Evolutionary conservation across 2,113 vertebrate genomes (phyloP).

Genomic region (Siniperca knerii): DNA sequence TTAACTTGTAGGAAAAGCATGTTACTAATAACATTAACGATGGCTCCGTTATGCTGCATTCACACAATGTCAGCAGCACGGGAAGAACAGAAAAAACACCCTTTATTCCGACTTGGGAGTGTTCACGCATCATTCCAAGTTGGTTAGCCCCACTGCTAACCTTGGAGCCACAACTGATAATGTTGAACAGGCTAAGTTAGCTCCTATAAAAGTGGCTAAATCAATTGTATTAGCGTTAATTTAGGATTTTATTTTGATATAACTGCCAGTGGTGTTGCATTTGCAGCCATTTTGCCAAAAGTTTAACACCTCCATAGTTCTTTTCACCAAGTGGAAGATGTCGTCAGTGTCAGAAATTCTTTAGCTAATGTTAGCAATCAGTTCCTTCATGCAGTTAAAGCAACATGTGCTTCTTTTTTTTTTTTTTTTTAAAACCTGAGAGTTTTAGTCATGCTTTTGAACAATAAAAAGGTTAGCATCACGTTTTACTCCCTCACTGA

Average conservation of each 20-base stretch:
- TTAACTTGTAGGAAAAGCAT: neutral
- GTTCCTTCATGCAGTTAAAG: neutral
- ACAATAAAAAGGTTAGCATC: neutral
- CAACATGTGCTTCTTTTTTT: neutral
- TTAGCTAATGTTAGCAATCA: neutral
- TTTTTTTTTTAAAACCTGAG: neutral
- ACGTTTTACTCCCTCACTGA: neutral
- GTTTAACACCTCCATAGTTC: neutral
- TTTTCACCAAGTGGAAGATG: neutral
- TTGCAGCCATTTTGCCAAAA: neutral
- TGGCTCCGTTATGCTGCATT: neutral
- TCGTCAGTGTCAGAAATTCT: neutral
- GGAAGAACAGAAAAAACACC: neutral
- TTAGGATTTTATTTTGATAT: neutral
- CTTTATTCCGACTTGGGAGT: too few species aligned
- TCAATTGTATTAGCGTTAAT: neutral
- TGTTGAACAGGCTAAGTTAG: neutral
- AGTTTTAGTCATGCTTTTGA: neutral
- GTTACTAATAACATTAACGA: neutral
- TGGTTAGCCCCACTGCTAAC: neutral
- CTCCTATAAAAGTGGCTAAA: neutral
- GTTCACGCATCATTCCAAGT: neutral
- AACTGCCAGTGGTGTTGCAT: neutral
- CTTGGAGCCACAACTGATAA: neutral
- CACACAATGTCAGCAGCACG: neutral